phyloP scores from a whole-genome alignment of 2,888 invertebrate genomes.

The Lymantria dispar region DNA sequence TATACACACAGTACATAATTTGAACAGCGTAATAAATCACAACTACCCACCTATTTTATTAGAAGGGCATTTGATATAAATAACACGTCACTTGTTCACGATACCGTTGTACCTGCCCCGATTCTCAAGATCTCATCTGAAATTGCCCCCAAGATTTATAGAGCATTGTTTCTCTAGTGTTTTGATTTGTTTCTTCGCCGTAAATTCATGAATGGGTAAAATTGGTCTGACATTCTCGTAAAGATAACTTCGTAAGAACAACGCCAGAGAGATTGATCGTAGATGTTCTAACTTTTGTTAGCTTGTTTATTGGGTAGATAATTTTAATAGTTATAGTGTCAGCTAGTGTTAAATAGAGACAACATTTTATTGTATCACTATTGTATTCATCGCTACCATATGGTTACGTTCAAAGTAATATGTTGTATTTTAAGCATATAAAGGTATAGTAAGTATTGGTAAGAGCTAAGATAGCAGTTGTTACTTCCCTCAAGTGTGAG shows the following conservation, averaged over 20 bases:
- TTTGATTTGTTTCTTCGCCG: conserved; percentile 66
- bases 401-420: no score
- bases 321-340: not conserved
- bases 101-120: conserved; percentile 52
- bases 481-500: no score
- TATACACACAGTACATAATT: conserved; percentile 2
- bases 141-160: conserved; percentile 69
- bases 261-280: conserved; percentile 1
- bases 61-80: conserved; percentile 37
- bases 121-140: conserved; percentile 66
- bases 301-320: conserved; percentile 1
- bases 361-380: no score
- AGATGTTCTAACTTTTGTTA: conserved; percentile 1
- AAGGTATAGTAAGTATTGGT: no score
- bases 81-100: conserved; percentile 37
- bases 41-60: conserved; percentile 34
- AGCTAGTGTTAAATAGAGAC: not conserved
- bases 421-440: no score
- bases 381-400: no score
- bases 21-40: conserved; percentile 22
- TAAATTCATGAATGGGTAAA: conserved; percentile 60
- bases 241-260: conserved; percentile 36
- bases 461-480: no score
- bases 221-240: conserved; percentile 40
- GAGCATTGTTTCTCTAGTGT: conserved; percentile 60